Conservation (phyloP, 2,888 invertebrate species). For the Tyria jacobaeae region DNA sequence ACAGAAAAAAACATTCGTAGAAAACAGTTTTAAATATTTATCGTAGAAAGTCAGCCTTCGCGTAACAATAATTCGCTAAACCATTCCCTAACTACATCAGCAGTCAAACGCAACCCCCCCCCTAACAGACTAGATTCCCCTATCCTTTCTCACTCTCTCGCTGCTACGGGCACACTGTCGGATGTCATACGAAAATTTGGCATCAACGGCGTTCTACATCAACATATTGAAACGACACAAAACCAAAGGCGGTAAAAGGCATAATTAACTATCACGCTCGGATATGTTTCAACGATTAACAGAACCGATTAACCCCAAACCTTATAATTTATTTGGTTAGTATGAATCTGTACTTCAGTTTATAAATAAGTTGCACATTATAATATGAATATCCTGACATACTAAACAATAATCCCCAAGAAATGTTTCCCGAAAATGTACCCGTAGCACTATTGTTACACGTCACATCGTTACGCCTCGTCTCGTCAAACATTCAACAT, state of each 20-base stretch:
- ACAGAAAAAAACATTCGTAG: conserved; percentile 51
- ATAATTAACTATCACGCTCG: too few relatives aligned
- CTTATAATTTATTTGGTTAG: too few relatives aligned
- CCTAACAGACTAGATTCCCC: conserved; percentile 43
- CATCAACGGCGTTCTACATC: too few relatives aligned
- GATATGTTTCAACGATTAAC: too few relatives aligned
- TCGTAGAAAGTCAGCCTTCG: conserved; percentile 78
- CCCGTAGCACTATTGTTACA: conserved; percentile 10
- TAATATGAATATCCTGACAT: too few relatives aligned
- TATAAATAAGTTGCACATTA: too few relatives aligned
- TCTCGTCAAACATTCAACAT: conserved; percentile 1
- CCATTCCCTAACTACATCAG: conserved; percentile 62
- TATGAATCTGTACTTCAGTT: too few relatives aligned
- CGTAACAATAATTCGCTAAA: conserved; percentile 67
- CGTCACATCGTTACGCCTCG: conserved; percentile 8
- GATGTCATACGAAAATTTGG: too few relatives aligned
- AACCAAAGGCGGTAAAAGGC: too few relatives aligned
- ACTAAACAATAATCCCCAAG: neutral
- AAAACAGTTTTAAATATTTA: conserved; percentile 63
- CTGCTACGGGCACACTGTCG: neutral
- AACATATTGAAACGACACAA: too few relatives aligned
- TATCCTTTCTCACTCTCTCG: neutral
- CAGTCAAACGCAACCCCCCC: conserved; percentile 25
- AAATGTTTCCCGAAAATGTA: conserved; percentile 3
- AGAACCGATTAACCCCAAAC: too few relatives aligned